These are phyloP conservation scores for Hoplostethus mediterraneus DNA, from an alignment of 2,797 vertebrate genomes.

Conservation along the genomic window DNA sequence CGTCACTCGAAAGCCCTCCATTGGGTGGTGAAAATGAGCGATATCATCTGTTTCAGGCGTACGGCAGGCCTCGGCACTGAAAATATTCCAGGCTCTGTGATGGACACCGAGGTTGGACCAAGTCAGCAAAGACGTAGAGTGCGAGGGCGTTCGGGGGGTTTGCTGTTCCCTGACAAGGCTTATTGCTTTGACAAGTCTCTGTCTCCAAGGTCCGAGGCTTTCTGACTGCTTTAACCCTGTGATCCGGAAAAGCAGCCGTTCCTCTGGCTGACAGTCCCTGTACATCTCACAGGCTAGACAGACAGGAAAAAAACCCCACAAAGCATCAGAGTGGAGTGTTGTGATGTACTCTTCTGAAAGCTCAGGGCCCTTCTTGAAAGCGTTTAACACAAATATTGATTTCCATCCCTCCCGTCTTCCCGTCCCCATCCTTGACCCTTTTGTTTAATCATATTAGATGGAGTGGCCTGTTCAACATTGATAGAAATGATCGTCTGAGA, in stretches of 20 bases:
- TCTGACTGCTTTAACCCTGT: constrained; percentile 67
- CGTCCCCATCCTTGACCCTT: constrained; percentile 16
- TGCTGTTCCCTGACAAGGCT: constrained; percentile 62
- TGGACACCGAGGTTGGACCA: constrained; percentile 36
- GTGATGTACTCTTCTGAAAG: constrained; percentile 67
- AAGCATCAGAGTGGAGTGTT: constrained; percentile 25
- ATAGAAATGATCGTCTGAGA: constrained; percentile 70
- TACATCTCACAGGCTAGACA: constrained; percentile 38
- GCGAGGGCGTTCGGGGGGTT: constrained; percentile 37
- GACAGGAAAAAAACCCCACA: constrained; percentile 18
- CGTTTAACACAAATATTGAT: constrained; percentile 74
- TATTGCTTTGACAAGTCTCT: constrained; percentile 69
- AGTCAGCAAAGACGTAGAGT: constrained; percentile 18
- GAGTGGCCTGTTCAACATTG: constrained; percentile 71
- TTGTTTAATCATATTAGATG: constrained; percentile 79
- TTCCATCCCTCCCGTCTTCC: constrained; percentile 15
- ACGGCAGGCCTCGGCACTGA: background rate
- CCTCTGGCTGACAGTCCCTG: constrained; percentile 45
- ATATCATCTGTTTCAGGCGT: background rate
- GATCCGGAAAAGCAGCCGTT: constrained; percentile 59
- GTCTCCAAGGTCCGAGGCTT: constrained; percentile 61
- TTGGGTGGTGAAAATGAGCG: background rate
- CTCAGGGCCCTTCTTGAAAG: constrained; percentile 53
- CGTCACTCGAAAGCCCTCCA: too few relatives aligned
- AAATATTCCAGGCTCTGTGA: constrained; percentile 28